Percentiles rank a stretch among this genome's conserved stretches.
These are phyloP conservation scores for Pampusana beccarii DNA, from an alignment of 2,113 vertebrate genomes.

Conservation along the genomic window DNA sequence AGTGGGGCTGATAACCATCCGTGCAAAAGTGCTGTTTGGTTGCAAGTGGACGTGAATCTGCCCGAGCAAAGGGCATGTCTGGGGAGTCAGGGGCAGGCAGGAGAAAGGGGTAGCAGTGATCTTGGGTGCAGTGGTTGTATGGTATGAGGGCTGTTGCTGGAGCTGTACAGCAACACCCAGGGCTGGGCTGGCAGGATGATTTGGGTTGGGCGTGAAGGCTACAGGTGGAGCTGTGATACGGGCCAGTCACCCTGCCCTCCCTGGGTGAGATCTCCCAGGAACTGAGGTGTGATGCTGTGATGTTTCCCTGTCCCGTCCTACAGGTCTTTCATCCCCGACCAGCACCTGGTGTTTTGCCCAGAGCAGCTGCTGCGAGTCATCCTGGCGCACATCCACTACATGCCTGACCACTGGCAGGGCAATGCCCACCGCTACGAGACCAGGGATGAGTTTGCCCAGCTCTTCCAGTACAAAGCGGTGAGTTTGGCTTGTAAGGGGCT, in stretches of 20 bases:
- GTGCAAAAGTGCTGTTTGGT: background rate
- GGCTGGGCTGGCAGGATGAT: background rate
- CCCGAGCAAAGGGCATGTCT: background rate
- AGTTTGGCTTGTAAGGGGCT: conserved; percentile 60
- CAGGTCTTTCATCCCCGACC: conserved; percentile 97
- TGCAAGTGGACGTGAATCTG: background rate
- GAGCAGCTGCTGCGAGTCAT: conserved; percentile 97
- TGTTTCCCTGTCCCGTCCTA: background rate
- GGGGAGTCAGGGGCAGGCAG: background rate
- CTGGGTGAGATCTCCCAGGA: background rate
- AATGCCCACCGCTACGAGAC: conserved; percentile 96
- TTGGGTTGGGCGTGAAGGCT: background rate
- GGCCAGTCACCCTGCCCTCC: background rate
- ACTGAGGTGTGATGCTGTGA: background rate
- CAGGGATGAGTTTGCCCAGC: conserved; percentile 95
- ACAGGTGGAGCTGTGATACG: background rate
- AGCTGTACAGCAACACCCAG: background rate
- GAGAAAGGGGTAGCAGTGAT: background rate
- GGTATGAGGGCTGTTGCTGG: background rate
- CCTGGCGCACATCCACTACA: conserved; percentile 97
- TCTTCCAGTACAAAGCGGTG: conserved; percentile 99
- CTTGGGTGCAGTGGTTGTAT: background rate
- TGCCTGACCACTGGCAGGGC: conserved; percentile 99
- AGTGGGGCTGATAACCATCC: background rate
- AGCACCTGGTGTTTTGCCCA: conserved; percentile 97